Evolutionary conservation across 2,888 invertebrate genomes (phyloP), one percentile per base, ranked within the genome.

Genomic region (Leptarthrus brevirostris): DNA sequence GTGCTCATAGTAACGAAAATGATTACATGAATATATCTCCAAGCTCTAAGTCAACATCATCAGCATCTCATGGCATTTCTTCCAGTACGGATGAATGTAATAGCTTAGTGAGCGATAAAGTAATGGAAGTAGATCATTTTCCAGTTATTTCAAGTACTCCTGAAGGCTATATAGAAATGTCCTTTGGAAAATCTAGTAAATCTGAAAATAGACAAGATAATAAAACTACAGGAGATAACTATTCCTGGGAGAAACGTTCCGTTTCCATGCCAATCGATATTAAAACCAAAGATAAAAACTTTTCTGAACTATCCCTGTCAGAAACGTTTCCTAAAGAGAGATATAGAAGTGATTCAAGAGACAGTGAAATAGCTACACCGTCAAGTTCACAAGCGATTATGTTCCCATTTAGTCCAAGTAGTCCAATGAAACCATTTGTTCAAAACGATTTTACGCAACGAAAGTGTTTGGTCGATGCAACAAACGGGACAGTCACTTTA

Each of bases 141-240:
- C 82, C 26, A 77, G 80, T 34, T 20, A 56, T 47, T 12, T 54
- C 72, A 20, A 85, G 82, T 56, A 84, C 86, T 0, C 86, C 86
- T 1, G 90, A 90, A 53, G 90, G 90, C 30, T 91, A 91, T 80
- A 89, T 91, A 40, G 90, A 90, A 80, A 91, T 91, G 91, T 87
- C 87, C 49, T 89, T 85, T 83, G 80, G 80, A 10, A 82, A 83
- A 74, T 82, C 81, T 72, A 82, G 80, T 74, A 75, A 73, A 18
- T 80, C 52, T 73, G 82, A 14, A 81, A 83, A 77, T 81, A 78
- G 82, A 34, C 16, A 30, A 8, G 26, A 30, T 2, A 49, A 12
- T 8, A 26, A 49, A 49, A 30, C n/a, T 10, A 10, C 52, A 0
- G 12, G 10, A 12, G 52, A 52, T 3, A 34, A n/a, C 34, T 34